Evolutionary conservation across 2,888 invertebrate genomes (phyloP).

Genomic region (Fragum sueziense): DNA sequence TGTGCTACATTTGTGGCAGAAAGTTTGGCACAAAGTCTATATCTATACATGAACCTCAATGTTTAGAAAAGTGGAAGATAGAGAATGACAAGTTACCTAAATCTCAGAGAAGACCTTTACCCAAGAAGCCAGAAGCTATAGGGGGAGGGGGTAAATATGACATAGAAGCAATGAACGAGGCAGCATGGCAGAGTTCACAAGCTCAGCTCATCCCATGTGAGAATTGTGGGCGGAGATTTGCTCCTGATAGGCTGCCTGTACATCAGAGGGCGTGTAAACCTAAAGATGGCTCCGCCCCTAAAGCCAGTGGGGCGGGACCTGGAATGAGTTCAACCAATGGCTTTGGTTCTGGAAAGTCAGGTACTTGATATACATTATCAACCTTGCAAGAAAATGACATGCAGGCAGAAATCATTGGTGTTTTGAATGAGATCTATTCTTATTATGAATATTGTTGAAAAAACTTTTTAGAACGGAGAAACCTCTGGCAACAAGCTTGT

Average conservation of each 20-base stretch:
- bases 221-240: slow-evolving; percentile 87
- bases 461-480: no score
- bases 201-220: slow-evolving; percentile 66
- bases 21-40: slow-evolving; percentile 87
- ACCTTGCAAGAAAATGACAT: no score
- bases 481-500: no score
- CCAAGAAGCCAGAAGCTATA: slow-evolving; percentile 84
- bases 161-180: slow-evolving; percentile 84
- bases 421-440: no score
- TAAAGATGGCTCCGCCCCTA: slow-evolving; percentile 52
- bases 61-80: slow-evolving; percentile 86
- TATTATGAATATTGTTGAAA: no score
- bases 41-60: slow-evolving; percentile 87
- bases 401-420: no score
- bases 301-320: not conserved
- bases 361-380: not conserved
- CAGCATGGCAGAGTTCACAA: slow-evolving; percentile 85
- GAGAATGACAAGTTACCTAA: slow-evolving; percentile 86
- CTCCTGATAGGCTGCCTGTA: slow-evolving; percentile 86
- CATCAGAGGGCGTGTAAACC: slow-evolving; percentile 85
- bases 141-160: slow-evolving; percentile 68
- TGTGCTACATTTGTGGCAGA: slow-evolving; percentile 87
- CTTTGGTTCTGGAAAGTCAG: slow-evolving; percentile 5
- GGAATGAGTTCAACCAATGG: not conserved
- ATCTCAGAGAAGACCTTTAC: slow-evolving; percentile 84